These are phyloP conservation scores for Zoroaster sp. DNA, from an alignment of 53 echinoderm and acorn worm species.

Conservation along the genomic window DNA sequence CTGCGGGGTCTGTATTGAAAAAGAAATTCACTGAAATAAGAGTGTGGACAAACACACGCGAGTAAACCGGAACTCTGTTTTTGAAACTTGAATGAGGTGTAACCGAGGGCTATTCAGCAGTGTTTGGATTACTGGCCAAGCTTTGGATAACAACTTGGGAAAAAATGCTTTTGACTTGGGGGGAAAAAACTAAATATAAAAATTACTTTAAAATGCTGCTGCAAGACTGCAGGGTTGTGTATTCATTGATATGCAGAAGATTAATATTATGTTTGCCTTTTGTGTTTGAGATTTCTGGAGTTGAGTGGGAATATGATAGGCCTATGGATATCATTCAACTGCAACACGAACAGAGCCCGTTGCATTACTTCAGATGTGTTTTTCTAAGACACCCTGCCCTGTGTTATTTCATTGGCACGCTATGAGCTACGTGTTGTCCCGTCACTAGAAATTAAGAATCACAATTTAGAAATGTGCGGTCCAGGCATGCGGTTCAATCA, in stretches of 20 bases:
- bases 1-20: no score
- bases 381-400: background rate
- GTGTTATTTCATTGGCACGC: slow-evolving; percentile 26
- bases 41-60: background rate
- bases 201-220: background rate
- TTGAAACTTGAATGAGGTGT: slow-evolving; percentile 26
- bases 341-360: slow-evolving; percentile 22
- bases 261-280: background rate
- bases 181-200: background rate
- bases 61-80: slow-evolving; percentile 36
- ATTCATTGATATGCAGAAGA: slow-evolving; percentile 18
- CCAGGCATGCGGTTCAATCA: no score
- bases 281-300: background rate
- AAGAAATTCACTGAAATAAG: background rate
- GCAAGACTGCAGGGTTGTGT: slow-evolving; percentile 10
- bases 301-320: slow-evolving; percentile 9
- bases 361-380: background rate
- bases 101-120: background rate
- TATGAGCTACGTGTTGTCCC: background rate
- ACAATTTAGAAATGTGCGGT: background rate
- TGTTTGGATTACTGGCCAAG: slow-evolving; percentile 13
- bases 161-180: background rate
- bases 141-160: background rate
- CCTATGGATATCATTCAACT: background rate
- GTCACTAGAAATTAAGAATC: background rate